phyloP scores from a whole-genome alignment of 2,797 vertebrate genomes.

The Borostomias antarcticus region DNA sequence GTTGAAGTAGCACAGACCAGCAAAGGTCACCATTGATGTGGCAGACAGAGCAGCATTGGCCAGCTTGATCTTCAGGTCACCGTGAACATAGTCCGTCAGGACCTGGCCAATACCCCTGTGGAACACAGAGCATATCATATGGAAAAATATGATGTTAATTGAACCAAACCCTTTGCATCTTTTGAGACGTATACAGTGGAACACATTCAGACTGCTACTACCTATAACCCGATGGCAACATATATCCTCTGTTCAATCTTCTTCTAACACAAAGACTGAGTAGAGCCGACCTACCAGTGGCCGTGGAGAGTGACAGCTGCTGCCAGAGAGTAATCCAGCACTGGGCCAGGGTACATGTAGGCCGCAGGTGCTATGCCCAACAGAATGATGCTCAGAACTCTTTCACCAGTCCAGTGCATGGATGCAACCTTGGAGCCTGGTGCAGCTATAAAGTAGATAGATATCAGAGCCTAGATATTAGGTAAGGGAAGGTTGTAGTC shows the following conservation, averaged over 20 bases:
- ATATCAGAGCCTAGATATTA: not conserved
- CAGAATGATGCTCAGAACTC: conserved; percentile 76
- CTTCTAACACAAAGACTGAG: conserved; percentile 5
- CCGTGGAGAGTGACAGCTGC: conserved; percentile 83
- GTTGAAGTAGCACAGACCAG: conserved; percentile 88
- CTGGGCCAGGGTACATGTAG: conserved; percentile 78
- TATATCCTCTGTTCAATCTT: too few relatives aligned
- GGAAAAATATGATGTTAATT: not conserved
- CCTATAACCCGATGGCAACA: not conserved
- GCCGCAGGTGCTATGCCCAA: conserved; percentile 81
- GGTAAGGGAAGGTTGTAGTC: not conserved
- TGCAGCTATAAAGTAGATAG: conserved; percentile 30
- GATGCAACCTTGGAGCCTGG: conserved; percentile 77
- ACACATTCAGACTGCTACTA: not conserved
- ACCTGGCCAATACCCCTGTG: conserved; percentile 85
- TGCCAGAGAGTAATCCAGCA: conserved; percentile 83
- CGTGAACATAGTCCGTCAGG: conserved; percentile 83
- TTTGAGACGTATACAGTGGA: not conserved
- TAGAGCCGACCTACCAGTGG: conserved; percentile 77
- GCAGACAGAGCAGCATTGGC: conserved; percentile 71
- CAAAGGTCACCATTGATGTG: conserved; percentile 80
- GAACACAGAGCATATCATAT: not conserved
- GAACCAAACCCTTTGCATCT: not conserved
- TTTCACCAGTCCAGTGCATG: conserved; percentile 82
- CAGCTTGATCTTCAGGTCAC: conserved; percentile 68